Evolutionary conservation across 2,888 invertebrate genomes (phyloP).

Genomic region (Apotomis betuletana): DNA sequence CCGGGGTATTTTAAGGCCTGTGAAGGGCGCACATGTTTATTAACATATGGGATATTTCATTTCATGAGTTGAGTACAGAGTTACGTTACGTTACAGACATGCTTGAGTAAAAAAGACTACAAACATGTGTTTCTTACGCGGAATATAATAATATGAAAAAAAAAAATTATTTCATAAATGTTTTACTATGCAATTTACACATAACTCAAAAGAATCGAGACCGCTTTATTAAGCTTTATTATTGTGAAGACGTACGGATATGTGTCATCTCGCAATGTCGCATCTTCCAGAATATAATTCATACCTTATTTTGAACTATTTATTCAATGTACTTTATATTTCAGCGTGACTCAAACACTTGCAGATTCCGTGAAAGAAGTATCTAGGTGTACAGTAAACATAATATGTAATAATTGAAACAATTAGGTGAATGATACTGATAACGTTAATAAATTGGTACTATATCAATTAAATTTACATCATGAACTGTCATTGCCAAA

Average conservation of each 20-base stretch:
- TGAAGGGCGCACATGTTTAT: slow-evolving; percentile 41
- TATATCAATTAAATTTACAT: slow-evolving; percentile 11
- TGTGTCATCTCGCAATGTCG: not conserved
- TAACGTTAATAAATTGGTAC: not conserved
- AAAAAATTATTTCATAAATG: no score
- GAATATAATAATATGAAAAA: no score
- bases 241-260: no score
- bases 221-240: no score
- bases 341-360: not conserved
- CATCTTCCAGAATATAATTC: not conserved
- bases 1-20: slow-evolving; percentile 41
- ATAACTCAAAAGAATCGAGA: no score
- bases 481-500: not conserved
- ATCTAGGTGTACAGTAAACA: not conserved
- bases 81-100: slow-evolving; percentile 5
- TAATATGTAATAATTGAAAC: not conserved
- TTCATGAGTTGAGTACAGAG: slow-evolving; percentile 29
- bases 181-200: no score
- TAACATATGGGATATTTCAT: slow-evolving; percentile 42
- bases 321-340: not conserved
- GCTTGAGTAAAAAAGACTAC: slow-evolving; percentile 1
- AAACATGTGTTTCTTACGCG: not conserved
- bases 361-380: not conserved
- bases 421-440: not conserved
- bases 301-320: not conserved